These are phyloP conservation scores for Phataginus tricuspis DNA, from an alignment of 2,797 vertebrate genomes.

Conservation along the genomic window DNA sequence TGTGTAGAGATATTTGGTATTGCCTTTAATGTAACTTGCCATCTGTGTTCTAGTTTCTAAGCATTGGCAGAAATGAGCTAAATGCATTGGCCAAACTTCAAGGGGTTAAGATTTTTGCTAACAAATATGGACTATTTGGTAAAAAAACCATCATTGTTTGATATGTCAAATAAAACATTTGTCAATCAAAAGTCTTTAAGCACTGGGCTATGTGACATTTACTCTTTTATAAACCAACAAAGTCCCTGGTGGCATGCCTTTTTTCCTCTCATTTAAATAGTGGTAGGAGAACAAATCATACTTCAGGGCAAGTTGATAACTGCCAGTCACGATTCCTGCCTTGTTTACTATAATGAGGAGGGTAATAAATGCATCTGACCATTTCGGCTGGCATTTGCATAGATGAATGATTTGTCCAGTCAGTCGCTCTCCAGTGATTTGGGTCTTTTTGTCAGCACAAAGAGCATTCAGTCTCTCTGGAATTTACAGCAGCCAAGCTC, in stretches of 20 bases:
- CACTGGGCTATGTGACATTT: constrained; percentile 93
- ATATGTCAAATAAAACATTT: constrained; percentile 96
- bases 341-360: constrained; percentile 93
- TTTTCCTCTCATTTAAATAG: constrained; percentile 92
- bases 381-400: constrained; percentile 96
- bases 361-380: constrained; percentile 93
- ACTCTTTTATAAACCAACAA: constrained; percentile 91
- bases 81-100: constrained; percentile 80
- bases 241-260: constrained; percentile 91
- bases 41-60: constrained; percentile 79
- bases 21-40: constrained; percentile 77
- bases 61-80: constrained; percentile 74
- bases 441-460: constrained; percentile 94
- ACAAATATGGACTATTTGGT: constrained; percentile 89
- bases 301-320: constrained; percentile 91
- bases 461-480: constrained; percentile 92
- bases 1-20: constrained; percentile 81
- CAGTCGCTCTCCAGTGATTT: constrained; percentile 92
- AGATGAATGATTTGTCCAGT: constrained; percentile 96
- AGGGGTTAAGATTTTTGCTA: constrained; percentile 89
- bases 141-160: constrained; percentile 91
- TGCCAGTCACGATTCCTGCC: constrained; percentile 92
- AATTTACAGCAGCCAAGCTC: constrained; percentile 91
- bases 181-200: constrained; percentile 93
- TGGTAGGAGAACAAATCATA: constrained; percentile 90